phyloP scores from a whole-genome alignment of 2,113 vertebrate species.

The Tonatia bakeri region DNA sequence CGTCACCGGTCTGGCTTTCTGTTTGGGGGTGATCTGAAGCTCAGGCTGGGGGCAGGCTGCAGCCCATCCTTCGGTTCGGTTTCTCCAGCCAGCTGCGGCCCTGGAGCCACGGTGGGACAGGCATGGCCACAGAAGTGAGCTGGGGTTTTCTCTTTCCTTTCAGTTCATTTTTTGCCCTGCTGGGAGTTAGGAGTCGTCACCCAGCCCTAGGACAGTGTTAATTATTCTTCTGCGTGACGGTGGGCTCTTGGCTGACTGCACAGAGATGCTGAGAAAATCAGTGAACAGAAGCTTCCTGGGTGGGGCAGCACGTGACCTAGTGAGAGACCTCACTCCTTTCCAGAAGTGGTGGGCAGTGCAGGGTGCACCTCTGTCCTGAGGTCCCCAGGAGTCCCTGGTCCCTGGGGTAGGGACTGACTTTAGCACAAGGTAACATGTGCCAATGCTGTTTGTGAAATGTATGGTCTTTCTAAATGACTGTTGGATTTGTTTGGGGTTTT shows the following conservation, averaged over 20 bases:
- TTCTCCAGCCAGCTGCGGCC: not conserved
- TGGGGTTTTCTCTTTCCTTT: not conserved
- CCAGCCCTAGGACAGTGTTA: conserved; percentile 72
- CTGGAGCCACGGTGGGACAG: not conserved
- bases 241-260: conserved; percentile 51
- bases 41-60: not conserved
- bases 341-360: not conserved
- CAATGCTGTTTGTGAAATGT: conserved; percentile 75
- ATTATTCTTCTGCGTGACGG: conserved; percentile 59
- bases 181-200: conserved; percentile 12
- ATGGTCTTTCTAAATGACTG: conserved; percentile 73
- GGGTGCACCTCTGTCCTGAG: not conserved
- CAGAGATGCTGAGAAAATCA: conserved; percentile 71
- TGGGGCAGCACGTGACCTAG: conserved; percentile 55
- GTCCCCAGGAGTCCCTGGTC: not conserved
- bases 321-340: conserved; percentile 38
- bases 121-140: not conserved
- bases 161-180: not conserved
- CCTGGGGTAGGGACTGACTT: conserved; percentile 50
- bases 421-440: conserved; percentile 77
- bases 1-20: not conserved
- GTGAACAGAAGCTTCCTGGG: conserved; percentile 44
- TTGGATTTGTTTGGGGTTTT: conserved; percentile 70
- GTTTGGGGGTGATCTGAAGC: not conserved
- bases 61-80: too few relatives aligned